Evolutionary conservation across 2,113 vertebrate species (phyloP), one percentile per base, ranked within the genome.

Genomic region (Callopanchax toddi): DNA sequence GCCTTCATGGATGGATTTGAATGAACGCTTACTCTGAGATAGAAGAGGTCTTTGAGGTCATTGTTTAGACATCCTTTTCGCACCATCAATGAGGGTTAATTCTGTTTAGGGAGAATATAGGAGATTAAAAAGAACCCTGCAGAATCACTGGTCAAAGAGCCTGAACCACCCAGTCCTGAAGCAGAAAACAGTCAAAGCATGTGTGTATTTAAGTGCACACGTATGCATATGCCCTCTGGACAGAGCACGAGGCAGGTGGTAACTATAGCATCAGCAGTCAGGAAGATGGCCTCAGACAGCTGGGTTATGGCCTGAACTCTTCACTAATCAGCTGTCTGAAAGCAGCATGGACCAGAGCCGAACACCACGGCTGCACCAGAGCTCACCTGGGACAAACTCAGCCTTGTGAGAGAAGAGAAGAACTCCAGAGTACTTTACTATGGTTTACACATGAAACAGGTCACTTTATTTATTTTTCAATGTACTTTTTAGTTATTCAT

Each of bases 1-100:
- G 53, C 25, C 68, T 67, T 74, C 56, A 40, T 63, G 69, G 73
- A 69, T 77, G 72, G 81, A 87, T 89, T 82, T 89, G 89, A 91
- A 90, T 85, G 85, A 55, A 83, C 73, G 78, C 71, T 86, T 52
- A 71, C 77, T 29, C 9, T 25, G 76, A 82, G 79, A 89, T 74
- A 67, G 51, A 56, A 63, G 15, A 64, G 36, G 67, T 66, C 69
- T 88, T 78, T 73, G 64, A 78, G 83, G 79, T 87, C 88, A 89
- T 88, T 84, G 79, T 82, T 79, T 29, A 70, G 60, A 83, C 80
- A 89, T 83, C 70, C 53, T 71, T 53, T 57, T 50, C 39, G 70
- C 65, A 60, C 68, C 57, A 71, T 59, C 72, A 37, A 67, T 67
- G 46, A 29, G 46, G 25, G 46, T 36, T 65, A 56, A 23, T 71